Evolutionary conservation across 2,113 vertebrate species (phyloP).

Genomic region (Cromileptes altivelis): DNA sequence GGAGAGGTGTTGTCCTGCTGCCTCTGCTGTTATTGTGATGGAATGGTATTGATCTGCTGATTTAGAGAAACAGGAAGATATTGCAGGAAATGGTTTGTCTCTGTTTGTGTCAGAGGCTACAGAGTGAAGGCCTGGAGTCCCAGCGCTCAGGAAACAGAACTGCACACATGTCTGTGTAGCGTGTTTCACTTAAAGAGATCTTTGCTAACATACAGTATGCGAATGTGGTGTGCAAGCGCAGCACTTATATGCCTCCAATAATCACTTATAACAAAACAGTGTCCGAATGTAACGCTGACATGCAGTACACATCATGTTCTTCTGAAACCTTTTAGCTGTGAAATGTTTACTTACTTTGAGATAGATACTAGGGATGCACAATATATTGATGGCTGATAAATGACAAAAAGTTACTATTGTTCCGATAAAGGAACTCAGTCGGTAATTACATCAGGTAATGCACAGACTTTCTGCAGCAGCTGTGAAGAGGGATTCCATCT

Average conservation of each 20-base stretch:
- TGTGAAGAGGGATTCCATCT: neutral
- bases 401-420: neutral
- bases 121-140: neutral
- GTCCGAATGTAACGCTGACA: slow-evolving; percentile 5
- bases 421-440: neutral
- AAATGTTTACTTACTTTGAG: neutral
- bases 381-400: neutral
- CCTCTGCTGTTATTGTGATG: neutral
- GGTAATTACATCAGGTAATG: neutral
- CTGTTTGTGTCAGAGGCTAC: neutral
- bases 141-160: neutral
- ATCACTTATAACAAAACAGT: neutral
- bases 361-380: neutral
- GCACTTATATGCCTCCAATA: neutral
- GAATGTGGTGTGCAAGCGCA: neutral
- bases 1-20: neutral
- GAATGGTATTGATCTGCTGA: neutral
- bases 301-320: neutral
- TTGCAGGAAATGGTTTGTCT: neutral
- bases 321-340: neutral
- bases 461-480: neutral
- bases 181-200: neutral
- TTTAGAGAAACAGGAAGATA: neutral
- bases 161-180: neutral
- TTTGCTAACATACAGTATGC: neutral